A percentile compares a stretch with the other conserved stretches of the same genome.
Conservation (phyloP, 2,888 invertebrate species). For the Polymixis lichenea region DNA sequence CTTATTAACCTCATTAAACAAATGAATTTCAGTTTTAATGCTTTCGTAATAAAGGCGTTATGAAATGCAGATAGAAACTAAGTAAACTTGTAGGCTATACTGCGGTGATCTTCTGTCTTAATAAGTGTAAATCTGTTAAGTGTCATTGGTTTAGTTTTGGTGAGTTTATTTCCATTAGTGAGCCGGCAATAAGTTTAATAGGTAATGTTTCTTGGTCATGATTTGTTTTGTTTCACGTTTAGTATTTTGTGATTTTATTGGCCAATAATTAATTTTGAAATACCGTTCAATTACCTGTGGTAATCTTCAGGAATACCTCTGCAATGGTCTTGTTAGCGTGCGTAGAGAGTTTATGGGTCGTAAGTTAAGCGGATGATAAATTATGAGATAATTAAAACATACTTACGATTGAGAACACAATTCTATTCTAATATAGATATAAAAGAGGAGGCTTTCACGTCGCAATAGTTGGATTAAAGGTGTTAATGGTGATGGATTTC, state of each 20-base stretch:
- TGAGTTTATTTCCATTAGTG: constrained; percentile 70
- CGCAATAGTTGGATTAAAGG: too few species aligned
- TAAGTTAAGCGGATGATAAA: constrained; percentile 39
- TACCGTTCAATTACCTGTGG: constrained; percentile 38
- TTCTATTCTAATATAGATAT: neutral
- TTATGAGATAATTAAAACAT: constrained; percentile 46
- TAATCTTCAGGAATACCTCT: constrained; percentile 4
- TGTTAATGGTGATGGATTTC: too few species aligned
- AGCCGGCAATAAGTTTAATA: constrained; percentile 64
- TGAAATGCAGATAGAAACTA: constrained; percentile 62
- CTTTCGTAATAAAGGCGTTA: constrained; percentile 66
- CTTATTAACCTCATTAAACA: constrained; percentile 73
- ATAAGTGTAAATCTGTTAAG: constrained; percentile 82
- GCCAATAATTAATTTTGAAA: constrained; percentile 51
- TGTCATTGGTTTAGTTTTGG: constrained; percentile 74
- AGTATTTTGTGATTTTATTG: constrained; percentile 31
- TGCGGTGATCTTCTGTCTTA: constrained; percentile 76
- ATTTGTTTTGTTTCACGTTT: constrained; percentile 54
- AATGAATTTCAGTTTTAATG: constrained; percentile 74
- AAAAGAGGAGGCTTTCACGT: neutral
- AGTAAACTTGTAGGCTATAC: constrained; percentile 70
- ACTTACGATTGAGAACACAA: constrained; percentile 22
- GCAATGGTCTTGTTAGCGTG: constrained; percentile 16
- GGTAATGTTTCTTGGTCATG: constrained; percentile 59
- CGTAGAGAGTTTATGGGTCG: constrained; percentile 35